Conservation (phyloP, 2,797 vertebrate genomes). For the Squalus acanthias region DNA sequence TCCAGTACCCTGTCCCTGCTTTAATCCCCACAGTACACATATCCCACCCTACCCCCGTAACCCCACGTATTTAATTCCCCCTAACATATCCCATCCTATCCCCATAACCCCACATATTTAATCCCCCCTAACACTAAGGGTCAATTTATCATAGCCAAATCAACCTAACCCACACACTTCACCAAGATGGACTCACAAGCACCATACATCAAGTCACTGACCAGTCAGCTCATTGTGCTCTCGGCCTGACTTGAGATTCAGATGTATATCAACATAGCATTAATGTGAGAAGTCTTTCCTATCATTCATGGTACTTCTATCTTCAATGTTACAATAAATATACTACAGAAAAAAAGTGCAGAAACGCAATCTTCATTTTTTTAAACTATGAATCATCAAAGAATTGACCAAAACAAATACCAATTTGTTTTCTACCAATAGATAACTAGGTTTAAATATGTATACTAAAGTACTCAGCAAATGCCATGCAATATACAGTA, state of each 20-base stretch:
- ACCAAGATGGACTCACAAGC: too few species aligned
- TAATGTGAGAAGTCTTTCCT: neutral
- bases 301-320: neutral
- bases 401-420: neutral
- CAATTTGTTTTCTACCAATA: neutral
- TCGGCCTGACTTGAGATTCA: neutral
- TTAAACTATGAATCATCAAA: neutral
- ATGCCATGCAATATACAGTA: neutral
- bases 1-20: too few species aligned
- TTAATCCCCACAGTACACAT: too few species aligned
- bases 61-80: too few species aligned
- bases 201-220: too few species aligned
- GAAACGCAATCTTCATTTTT: neutral
- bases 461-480: neutral
- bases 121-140: too few species aligned
- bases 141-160: too few species aligned
- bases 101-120: too few species aligned
- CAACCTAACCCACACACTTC: too few species aligned
- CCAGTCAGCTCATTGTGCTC: neutral
- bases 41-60: too few species aligned
- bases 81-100: too few species aligned
- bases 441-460: neutral
- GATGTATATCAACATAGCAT: neutral
- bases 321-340: neutral
- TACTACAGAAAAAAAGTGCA: neutral